Percentiles rank a stretch among this genome's conserved stretches.
Evolutionary conservation across 30 jellyfish, hydroid and myxozoan species (phyloP).

Genomic region (Pseudorhiza aurosa): DNA sequence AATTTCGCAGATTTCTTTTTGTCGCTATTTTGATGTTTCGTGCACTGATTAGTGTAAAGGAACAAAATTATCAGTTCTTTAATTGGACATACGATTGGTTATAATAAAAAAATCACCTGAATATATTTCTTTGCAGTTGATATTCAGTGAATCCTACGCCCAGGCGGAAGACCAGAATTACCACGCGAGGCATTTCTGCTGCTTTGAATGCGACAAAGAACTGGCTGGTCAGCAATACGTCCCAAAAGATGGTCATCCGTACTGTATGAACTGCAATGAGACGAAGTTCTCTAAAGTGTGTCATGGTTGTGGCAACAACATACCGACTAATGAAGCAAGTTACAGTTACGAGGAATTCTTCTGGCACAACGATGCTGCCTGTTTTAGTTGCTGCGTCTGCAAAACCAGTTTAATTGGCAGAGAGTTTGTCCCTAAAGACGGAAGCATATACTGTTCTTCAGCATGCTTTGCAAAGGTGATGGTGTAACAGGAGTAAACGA

Average conservation of each 20-base stretch:
- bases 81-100: no score
- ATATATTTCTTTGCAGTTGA: slow-evolving; percentile 59
- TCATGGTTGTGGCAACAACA: slow-evolving; percentile 59
- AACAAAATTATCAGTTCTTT: no score
- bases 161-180: slow-evolving; percentile 77
- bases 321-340: slow-evolving; percentile 51
- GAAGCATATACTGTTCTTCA: slow-evolving; percentile 68
- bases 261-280: slow-evolving; percentile 74
- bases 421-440: slow-evolving; percentile 72
- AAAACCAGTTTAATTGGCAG: slow-evolving; percentile 39
- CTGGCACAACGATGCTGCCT: slow-evolving; percentile 78
- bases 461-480: slow-evolving; percentile 40
- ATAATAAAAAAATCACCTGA: no score
- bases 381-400: slow-evolving; percentile 76
- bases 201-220: slow-evolving; percentile 78
- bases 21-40: no score
- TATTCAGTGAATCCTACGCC: slow-evolving; percentile 75
- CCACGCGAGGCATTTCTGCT: slow-evolving; percentile 83
- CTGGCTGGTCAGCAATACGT: slow-evolving; percentile 77
- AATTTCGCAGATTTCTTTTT: no score
- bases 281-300: slow-evolving; percentile 63
- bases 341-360: slow-evolving; percentile 39
- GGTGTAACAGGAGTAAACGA: no score
- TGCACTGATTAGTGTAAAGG: no score
- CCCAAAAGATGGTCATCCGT: slow-evolving; percentile 53